A percentile compares a stretch with the other conserved stretches of the same genome.
Conservation (phyloP, 2,797 vertebrate species). For the Siniperca scherzeri region DNA sequence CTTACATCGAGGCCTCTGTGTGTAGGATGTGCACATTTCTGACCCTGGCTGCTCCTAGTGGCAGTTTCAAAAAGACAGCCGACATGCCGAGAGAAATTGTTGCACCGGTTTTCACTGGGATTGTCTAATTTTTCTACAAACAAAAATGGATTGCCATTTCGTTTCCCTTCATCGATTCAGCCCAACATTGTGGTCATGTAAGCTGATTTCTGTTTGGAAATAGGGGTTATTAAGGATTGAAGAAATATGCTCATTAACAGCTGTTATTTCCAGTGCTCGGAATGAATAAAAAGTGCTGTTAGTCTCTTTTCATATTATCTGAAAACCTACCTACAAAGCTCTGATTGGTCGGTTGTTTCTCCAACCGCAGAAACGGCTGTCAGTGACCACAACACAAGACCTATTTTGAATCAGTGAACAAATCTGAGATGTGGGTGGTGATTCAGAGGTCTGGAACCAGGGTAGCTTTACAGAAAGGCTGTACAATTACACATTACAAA, state of each 20-base stretch:
- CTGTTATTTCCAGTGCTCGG: background rate
- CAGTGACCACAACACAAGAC: background rate
- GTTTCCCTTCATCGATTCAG: background rate
- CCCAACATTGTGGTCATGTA: background rate
- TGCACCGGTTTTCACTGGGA: background rate
- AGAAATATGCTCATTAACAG: background rate
- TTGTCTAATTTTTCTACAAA: background rate
- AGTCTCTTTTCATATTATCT: background rate
- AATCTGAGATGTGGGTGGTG: background rate
- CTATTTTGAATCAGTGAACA: background rate
- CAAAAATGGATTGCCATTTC: background rate
- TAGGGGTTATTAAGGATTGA: background rate
- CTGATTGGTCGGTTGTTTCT: background rate
- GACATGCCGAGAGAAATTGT: background rate
- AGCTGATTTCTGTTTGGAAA: background rate
- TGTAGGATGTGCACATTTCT: background rate
- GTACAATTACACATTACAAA: background rate
- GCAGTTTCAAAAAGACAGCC: background rate
- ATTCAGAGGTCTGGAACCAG: background rate
- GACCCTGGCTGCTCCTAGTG: background rate
- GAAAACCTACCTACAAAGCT: background rate
- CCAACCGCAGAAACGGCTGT: background rate
- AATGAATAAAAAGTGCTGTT: background rate
- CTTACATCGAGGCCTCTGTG: background rate
- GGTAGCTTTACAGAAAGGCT: background rate